Conservation (phyloP, 2,797 vertebrate genomes). For the Sebastolobus altivelis region DNA sequence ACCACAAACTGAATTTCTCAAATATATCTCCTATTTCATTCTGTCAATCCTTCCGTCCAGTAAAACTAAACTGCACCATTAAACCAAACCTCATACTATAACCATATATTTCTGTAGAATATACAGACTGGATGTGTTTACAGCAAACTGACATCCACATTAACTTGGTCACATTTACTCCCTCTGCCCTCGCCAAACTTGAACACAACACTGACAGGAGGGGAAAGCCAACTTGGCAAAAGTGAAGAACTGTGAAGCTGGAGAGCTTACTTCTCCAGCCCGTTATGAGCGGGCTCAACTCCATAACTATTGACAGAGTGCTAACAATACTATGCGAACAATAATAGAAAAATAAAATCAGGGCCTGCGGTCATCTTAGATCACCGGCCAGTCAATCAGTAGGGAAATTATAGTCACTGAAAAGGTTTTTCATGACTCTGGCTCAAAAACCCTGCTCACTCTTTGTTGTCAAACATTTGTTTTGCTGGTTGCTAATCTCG, state of each 20-base stretch:
- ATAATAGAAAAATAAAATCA: constrained; percentile 64
- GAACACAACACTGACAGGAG: constrained; percentile 69
- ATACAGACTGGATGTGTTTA: constrained; percentile 81
- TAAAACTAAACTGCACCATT: constrained; percentile 68
- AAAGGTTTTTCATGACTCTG: constrained; percentile 41
- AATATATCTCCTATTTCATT: constrained; percentile 55
- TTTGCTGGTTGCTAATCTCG: constrained; percentile 75
- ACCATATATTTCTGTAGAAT: constrained; percentile 68
- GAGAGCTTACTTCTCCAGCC: constrained; percentile 53
- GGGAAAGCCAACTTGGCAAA: constrained; percentile 76
- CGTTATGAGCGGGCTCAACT: constrained; percentile 34
- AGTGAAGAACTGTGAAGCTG: constrained; percentile 50
- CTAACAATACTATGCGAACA: constrained; percentile 59
- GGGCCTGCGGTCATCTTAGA: constrained; percentile 59
- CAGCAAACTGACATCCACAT: constrained; percentile 79
- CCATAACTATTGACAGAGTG: constrained; percentile 57
- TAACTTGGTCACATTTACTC: constrained; percentile 73
- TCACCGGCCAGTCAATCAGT: constrained; percentile 64
- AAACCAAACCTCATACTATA: constrained; percentile 62
- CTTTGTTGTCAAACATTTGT: constrained; percentile 68
- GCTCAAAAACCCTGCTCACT: constrained; percentile 17
- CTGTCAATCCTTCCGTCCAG: constrained; percentile 63
- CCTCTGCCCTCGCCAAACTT: constrained; percentile 59
- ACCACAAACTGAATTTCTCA: constrained; percentile 14
- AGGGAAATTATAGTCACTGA: constrained; percentile 43